These are phyloP conservation scores for Hydrozoanthus tunicans DNA, from an alignment of 64 coral and sea anemone genomes.

Conservation along the genomic window DNA sequence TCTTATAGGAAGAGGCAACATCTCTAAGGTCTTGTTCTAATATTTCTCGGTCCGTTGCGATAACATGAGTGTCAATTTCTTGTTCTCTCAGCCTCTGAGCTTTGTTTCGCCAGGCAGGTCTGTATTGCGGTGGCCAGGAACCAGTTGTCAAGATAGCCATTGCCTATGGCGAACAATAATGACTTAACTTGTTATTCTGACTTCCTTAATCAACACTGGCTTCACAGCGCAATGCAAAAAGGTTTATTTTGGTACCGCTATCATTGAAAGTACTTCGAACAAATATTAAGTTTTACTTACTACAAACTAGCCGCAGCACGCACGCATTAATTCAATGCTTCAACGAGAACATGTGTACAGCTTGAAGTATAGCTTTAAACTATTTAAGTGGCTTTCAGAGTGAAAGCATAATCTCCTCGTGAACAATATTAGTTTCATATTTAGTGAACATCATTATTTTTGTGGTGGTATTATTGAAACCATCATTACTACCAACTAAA, in stretches of 20 bases:
- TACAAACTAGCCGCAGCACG: too few relatives aligned
- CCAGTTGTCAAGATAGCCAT: constrained; percentile 26
- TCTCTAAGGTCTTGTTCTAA: constrained; percentile 62
- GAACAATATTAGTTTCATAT: too few relatives aligned
- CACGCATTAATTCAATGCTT: too few relatives aligned
- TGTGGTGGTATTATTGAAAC: too few relatives aligned
- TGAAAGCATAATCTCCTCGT: too few relatives aligned
- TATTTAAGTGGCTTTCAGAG: too few relatives aligned
- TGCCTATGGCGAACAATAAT: neutral
- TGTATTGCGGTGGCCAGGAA: constrained; percentile 40
- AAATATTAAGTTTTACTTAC: too few relatives aligned
- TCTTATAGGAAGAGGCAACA: constrained; percentile 57
- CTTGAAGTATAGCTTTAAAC: too few relatives aligned
- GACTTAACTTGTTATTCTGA: neutral
- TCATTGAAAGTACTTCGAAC: neutral
- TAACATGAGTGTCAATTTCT: constrained; percentile 53
- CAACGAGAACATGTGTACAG: too few relatives aligned
- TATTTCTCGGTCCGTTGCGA: constrained; percentile 58
- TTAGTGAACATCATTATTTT: too few relatives aligned
- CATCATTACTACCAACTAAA: too few relatives aligned
- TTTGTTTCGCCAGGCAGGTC: constrained; percentile 35
- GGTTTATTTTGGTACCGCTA: too few relatives aligned
- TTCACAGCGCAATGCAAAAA: neutral
- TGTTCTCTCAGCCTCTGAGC: constrained; percentile 50
- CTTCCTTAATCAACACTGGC: neutral